These are phyloP conservation scores for Chiloscyllium punctatum DNA, from an alignment of 2,797 vertebrate genomes.

Conservation along the genomic window DNA sequence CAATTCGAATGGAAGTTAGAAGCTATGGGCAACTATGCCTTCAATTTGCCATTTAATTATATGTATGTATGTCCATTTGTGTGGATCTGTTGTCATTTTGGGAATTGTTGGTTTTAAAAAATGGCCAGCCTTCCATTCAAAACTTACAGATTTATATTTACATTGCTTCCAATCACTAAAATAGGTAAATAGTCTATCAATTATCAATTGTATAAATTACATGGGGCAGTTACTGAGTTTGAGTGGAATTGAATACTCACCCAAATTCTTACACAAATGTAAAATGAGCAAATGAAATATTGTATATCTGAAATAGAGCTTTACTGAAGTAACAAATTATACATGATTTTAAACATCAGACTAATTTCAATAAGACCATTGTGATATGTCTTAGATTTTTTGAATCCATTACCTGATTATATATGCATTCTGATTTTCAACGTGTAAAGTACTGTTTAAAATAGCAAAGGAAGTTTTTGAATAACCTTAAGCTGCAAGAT, in stretches of 20 bases:
- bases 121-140: neutral
- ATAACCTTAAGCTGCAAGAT: neutral
- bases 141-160: neutral
- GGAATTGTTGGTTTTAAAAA: neutral
- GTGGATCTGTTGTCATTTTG: neutral
- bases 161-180: neutral
- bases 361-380: neutral
- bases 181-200: neutral
- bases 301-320: neutral
- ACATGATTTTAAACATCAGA: neutral
- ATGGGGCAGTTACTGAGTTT: neutral
- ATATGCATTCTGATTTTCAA: neutral
- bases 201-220: neutral
- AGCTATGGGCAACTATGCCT: neutral
- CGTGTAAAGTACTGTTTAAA: neutral
- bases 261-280: neutral
- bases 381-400: neutral
- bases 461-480: neutral
- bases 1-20: neutral
- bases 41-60: neutral
- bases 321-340: neutral
- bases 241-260: neutral
- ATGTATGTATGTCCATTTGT: neutral
- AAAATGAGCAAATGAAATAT: neutral
- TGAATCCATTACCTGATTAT: no score